These are phyloP conservation scores for Valencia hispanica DNA, from an alignment of 2,797 vertebrate genomes.

Conservation along the genomic window DNA sequence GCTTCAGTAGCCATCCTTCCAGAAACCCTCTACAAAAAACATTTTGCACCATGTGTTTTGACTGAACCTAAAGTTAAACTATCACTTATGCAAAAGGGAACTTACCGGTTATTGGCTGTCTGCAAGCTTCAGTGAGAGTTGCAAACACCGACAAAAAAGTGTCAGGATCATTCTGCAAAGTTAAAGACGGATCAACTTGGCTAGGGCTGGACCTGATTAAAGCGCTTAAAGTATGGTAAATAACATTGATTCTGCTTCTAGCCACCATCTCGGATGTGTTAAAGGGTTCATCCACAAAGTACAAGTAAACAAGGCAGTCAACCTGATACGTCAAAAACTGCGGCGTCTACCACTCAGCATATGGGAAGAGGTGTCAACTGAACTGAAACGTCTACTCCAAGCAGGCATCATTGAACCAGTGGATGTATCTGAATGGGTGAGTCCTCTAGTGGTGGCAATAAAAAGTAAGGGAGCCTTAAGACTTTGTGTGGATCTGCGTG, in stretches of 20 bases:
- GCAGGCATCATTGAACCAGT: background rate
- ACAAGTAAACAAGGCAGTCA: no score
- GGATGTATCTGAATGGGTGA: background rate
- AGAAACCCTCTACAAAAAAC: background rate
- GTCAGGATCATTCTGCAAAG: background rate
- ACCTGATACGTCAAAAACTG: background rate
- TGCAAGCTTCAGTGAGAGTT: background rate
- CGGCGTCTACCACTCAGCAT: background rate
- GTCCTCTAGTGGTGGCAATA: background rate
- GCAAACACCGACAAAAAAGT: background rate
- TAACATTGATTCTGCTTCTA: background rate
- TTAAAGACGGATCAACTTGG: background rate
- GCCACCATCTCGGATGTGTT: background rate
- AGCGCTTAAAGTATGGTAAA: background rate
- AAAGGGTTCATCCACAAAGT: slow-evolving; percentile 1
- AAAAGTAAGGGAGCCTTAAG: no score
- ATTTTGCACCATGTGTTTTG: background rate
- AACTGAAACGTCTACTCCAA: background rate
- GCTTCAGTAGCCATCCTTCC: background rate
- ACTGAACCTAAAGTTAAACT: background rate
- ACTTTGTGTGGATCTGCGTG: no score
- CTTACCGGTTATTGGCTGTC: background rate
- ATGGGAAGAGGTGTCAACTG: no score
- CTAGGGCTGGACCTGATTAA: background rate
- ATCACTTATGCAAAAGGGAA: background rate